A percentile compares a stretch with the other conserved stretches of the same genome.
These are phyloP conservation scores for Engraulis encrasicolus DNA, from an alignment of 2,113 vertebrate genomes.

Conservation along the genomic window DNA sequence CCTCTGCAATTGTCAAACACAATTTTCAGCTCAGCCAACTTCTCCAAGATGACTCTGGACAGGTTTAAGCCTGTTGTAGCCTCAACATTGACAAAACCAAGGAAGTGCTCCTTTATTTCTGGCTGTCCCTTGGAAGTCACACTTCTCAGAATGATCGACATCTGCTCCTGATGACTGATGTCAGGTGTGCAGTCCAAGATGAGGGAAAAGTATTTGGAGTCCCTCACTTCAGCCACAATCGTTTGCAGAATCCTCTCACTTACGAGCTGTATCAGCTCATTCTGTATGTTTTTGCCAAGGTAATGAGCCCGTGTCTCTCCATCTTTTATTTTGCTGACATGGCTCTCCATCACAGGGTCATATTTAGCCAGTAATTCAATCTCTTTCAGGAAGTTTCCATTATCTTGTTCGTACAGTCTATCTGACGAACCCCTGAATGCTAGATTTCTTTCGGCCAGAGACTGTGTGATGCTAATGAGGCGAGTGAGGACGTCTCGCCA, in stretches of 20 bases:
- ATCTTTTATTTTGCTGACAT: too few species aligned
- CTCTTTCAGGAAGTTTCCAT: slow-evolving; percentile 22
- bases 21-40: slow-evolving; percentile 44
- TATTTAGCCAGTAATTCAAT: slow-evolving; percentile 17
- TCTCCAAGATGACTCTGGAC: slow-evolving; percentile 40
- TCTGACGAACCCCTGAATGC: slow-evolving; percentile 24
- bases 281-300: too few species aligned
- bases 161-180: too few species aligned
- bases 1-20: slow-evolving; percentile 48
- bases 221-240: too few species aligned
- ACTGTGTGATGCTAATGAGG: not conserved
- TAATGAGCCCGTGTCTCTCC: too few species aligned
- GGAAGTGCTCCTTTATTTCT: too few species aligned
- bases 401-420: slow-evolving; percentile 10
- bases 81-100: not conserved
- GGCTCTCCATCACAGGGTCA: not conserved
- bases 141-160: too few species aligned
- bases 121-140: too few species aligned
- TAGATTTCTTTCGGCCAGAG: slow-evolving; percentile 21
- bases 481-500: not conserved
- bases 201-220: too few species aligned
- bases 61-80: slow-evolving; percentile 30
- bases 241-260: too few species aligned
- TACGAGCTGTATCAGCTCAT: too few species aligned
- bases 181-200: too few species aligned